A percentile compares a stretch with the other conserved stretches of the same genome.
Conservation (phyloP, 2,888 invertebrate genomes). For the Tenthredo distinguenda region DNA sequence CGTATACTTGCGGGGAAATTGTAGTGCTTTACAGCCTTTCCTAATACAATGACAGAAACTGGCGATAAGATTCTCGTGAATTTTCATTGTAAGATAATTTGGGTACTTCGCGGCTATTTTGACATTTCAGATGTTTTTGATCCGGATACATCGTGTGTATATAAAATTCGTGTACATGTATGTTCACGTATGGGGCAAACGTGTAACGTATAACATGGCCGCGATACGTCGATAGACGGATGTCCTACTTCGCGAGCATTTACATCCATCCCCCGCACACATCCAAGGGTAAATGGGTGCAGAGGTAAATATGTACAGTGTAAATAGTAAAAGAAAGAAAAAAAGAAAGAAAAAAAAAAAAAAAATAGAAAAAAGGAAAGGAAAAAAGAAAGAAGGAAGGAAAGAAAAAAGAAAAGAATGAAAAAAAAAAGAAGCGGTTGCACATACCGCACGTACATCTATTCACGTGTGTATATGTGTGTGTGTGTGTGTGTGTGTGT, state of each 20-base stretch:
- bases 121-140: too few relatives aligned
- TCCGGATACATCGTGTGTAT: too few relatives aligned
- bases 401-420: neutral
- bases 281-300: neutral
- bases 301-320: neutral
- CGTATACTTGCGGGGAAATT: too few relatives aligned
- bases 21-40: too few relatives aligned
- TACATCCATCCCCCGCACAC: neutral
- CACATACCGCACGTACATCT: neutral
- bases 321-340: neutral
- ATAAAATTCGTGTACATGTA: too few relatives aligned
- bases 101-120: too few relatives aligned
- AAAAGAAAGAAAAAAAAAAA: neutral
- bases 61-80: too few relatives aligned
- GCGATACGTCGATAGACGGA: conserved; percentile 43
- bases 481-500: neutral
- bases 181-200: too few relatives aligned
- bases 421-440: neutral
- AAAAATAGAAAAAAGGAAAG: neutral
- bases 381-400: neutral
- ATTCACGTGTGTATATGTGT: neutral
- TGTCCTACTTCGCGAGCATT: conserved; percentile 39
- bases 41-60: too few relatives aligned
- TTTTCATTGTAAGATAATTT: too few relatives aligned
- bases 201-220: neutral